Percentiles rank a stretch among this genome's conserved stretches.
Evolutionary conservation across 2,888 invertebrate species (phyloP).

Genomic region (Ariolimax columbianus): DNA sequence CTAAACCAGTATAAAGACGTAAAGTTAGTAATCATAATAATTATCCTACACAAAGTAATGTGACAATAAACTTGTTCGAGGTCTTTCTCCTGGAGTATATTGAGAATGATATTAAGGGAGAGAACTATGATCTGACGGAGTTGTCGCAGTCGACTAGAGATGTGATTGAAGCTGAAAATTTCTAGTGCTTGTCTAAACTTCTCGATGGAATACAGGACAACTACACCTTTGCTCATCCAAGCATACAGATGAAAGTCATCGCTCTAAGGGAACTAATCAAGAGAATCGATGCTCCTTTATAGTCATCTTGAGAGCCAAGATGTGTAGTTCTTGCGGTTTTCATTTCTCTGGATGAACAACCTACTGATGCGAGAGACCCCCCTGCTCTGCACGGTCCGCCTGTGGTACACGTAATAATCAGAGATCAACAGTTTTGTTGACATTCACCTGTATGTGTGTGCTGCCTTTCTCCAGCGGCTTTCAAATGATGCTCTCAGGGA

Average conservation of each 20-base stretch:
- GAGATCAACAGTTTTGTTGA: too few species aligned
- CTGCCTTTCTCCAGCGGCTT: too few species aligned
- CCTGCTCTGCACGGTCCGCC: too few species aligned
- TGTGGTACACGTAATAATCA: too few species aligned
- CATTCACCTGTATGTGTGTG: too few species aligned
- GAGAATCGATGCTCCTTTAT: slow-evolving; percentile 95
- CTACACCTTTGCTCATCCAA: slow-evolving; percentile 99
- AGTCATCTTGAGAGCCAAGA: slow-evolving; percentile 93
- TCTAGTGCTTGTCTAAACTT: slow-evolving; percentile 98
- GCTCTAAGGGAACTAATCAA: slow-evolving; percentile 96
- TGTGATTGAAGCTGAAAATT: slow-evolving; percentile 97
- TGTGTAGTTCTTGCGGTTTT: slow-evolving; percentile 98
- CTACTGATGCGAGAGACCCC: slow-evolving; percentile 97
- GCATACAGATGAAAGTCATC: slow-evolving; percentile 98
- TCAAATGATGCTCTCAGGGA: too few species aligned
- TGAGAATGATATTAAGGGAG: slow-evolving; percentile 88
- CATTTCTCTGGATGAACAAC: slow-evolving; percentile 99
- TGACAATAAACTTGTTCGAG: too few species aligned
- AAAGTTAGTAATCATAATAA: too few species aligned
- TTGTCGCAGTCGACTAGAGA: slow-evolving; percentile 88
- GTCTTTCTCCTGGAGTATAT: slow-evolving; percentile 97
- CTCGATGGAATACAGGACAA: slow-evolving; percentile 99
- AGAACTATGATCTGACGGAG: slow-evolving; percentile 90
- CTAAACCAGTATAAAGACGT: too few species aligned
- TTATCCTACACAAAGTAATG: too few species aligned